These are phyloP conservation scores for Bombus picipes DNA, from an alignment of 1,140 invertebrate genomes.

Conservation along the genomic window DNA sequence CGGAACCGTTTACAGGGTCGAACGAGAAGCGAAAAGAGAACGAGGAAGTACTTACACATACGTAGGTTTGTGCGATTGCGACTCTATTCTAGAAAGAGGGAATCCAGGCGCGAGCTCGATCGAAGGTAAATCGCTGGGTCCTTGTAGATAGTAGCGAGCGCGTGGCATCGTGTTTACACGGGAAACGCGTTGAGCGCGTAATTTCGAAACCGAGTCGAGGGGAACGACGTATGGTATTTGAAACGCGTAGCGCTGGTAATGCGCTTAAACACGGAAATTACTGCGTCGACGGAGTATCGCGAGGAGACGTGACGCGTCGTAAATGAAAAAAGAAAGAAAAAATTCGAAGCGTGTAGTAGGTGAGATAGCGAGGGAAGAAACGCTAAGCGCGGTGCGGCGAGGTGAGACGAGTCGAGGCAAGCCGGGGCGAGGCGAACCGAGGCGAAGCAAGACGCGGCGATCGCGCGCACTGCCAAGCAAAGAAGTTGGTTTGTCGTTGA, in stretches of 20 bases:
- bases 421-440: neutral
- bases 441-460: neutral
- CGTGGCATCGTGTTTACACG: neutral
- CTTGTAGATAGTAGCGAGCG: neutral
- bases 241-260: neutral
- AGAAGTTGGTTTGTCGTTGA: constrained; percentile 57
- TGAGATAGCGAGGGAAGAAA: neutral
- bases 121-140: neutral
- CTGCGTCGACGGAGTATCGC: neutral
- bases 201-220: neutral
- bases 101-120: neutral
- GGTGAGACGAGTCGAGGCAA: neutral
- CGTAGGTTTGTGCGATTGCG: neutral
- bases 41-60: neutral
- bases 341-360: neutral
- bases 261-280: neutral
- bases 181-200: neutral
- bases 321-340: neutral
- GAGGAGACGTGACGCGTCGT: too few relatives aligned
- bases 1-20: neutral
- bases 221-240: neutral
- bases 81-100: neutral
- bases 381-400: neutral
- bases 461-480: constrained; percentile 7
- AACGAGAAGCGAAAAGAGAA: neutral